Conservation (phyloP, 2,888 invertebrate genomes). For the Sesamia inferens region DNA sequence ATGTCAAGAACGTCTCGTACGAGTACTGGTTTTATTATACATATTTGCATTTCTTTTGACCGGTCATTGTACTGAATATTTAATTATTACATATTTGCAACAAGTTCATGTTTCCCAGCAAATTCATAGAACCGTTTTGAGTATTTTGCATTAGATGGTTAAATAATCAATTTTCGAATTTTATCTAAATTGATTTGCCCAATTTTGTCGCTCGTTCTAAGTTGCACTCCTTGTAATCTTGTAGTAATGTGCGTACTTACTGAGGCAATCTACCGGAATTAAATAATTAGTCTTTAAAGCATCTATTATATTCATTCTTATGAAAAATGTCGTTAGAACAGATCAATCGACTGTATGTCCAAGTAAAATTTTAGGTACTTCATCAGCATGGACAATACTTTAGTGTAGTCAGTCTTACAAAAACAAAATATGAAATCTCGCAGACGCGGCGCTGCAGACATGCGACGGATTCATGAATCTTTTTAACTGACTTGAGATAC, state of each 20-base stretch:
- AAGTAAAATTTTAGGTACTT: not conserved
- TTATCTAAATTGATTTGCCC: slow-evolving; percentile 16
- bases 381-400: not conserved
- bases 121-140: slow-evolving; percentile 15
- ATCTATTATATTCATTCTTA: slow-evolving; percentile 14
- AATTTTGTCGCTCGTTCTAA: slow-evolving; percentile 10
- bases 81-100: slow-evolving; percentile 2
- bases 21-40: not conserved
- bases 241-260: slow-evolving; percentile 20
- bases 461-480: not conserved
- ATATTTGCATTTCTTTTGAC: slow-evolving; percentile 18
- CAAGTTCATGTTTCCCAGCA: slow-evolving; percentile 4
- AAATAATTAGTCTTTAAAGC: slow-evolving; percentile 18
- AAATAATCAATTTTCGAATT: slow-evolving; percentile 29
- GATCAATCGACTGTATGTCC: slow-evolving; percentile 25
- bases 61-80: slow-evolving; percentile 21
- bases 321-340: slow-evolving; percentile 24
- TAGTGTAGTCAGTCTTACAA: no score
- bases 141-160: slow-evolving; percentile 3
- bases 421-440: not conserved
- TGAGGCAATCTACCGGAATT: slow-evolving; percentile 32
- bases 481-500: not conserved
- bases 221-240: slow-evolving; percentile 19
- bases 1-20: not conserved
- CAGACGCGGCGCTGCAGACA: not conserved